phyloP scores from a whole-genome alignment of 2,888 invertebrate species.

The Cantharis lateralis region DNA sequence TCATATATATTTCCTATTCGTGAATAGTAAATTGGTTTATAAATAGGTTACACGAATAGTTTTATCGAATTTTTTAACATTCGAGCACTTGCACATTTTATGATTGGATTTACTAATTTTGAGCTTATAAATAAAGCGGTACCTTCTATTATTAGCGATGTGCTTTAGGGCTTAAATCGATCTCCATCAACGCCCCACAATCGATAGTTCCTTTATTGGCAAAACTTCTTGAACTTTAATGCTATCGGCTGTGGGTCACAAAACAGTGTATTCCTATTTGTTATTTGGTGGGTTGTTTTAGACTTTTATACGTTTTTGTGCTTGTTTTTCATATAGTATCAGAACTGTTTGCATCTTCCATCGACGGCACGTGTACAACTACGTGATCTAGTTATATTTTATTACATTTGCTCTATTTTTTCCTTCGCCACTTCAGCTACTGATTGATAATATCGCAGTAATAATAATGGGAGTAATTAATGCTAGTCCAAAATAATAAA shows the following conservation, averaged over 20 bases:
- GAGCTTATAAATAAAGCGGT: slow-evolving; percentile 22
- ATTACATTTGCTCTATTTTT: slow-evolving; percentile 17
- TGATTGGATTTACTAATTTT: slow-evolving; percentile 21
- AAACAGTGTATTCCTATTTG: slow-evolving; percentile 40
- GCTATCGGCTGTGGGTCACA: slow-evolving; percentile 38
- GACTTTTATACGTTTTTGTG: slow-evolving; percentile 37
- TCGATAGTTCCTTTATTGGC: slow-evolving; percentile 39
- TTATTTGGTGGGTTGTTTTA: slow-evolving; percentile 36
- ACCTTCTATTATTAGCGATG: slow-evolving; percentile 13
- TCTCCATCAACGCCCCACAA: slow-evolving; percentile 12
- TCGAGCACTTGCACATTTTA: slow-evolving; percentile 21
- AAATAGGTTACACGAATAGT: slow-evolving; percentile 23
- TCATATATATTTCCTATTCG: slow-evolving; percentile 21
- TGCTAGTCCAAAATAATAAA: too few relatives aligned
- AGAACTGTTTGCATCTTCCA: slow-evolving; percentile 40
- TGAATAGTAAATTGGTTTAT: slow-evolving; percentile 23
- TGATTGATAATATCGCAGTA: neutral
- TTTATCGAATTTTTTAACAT: slow-evolving; percentile 20
- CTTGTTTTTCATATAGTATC: slow-evolving; percentile 37
- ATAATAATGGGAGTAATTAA: slow-evolving; percentile 1
- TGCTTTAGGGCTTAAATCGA: slow-evolving; percentile 1
- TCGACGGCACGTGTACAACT: slow-evolving; percentile 37
- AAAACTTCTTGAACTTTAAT: slow-evolving; percentile 42
- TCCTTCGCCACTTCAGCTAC: slow-evolving; percentile 1
- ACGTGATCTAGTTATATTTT: slow-evolving; percentile 34